A percentile compares a stretch with the other conserved stretches of the same genome.
Evolutionary conservation across 2,888 invertebrate genomes (phyloP).

Genomic region (Drosophila nr. fundita): DNA sequence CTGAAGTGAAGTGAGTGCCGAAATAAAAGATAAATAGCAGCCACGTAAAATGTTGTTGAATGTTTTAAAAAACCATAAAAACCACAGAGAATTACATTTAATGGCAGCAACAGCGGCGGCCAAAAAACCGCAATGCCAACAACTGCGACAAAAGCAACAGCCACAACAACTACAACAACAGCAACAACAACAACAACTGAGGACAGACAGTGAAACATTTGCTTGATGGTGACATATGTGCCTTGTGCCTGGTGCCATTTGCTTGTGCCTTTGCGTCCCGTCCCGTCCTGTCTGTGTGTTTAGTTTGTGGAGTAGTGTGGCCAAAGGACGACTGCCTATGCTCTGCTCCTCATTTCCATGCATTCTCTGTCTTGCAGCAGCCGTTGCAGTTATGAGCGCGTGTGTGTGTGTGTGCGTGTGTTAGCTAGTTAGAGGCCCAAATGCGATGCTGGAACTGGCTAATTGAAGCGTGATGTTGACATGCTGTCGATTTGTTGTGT

Average conservation of each 20-base stretch:
- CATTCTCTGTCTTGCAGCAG: background rate
- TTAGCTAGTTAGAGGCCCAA: conserved; percentile 24
- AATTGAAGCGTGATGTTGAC: conserved; percentile 73
- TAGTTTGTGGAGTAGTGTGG: conserved; percentile 27
- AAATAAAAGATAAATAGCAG: conserved; percentile 81
- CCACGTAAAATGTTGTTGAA: conserved; percentile 81
- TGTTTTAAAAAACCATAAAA: conserved; percentile 81
- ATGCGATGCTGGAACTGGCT: conserved; percentile 44
- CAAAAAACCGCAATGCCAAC: conserved; percentile 66
- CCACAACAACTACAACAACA: conserved; percentile 16
- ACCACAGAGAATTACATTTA: conserved; percentile 81
- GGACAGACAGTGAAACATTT: conserved; percentile 35
- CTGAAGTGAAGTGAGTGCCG: conserved; percentile 55
- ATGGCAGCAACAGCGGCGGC: conserved; percentile 63
- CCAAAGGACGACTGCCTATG: conserved; percentile 20
- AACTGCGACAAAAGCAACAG: conserved; percentile 55
- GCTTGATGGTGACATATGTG: conserved; percentile 51
- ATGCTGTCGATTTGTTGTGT: conserved; percentile 68
- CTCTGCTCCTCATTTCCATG: conserved; percentile 6
- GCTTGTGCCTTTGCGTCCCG: conserved; percentile 11
- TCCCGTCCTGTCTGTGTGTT: conserved; percentile 28
- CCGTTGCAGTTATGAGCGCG: conserved; percentile 22
- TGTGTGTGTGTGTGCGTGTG: conserved; percentile 6
- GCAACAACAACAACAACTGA: conserved; percentile 5
- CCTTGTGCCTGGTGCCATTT: conserved; percentile 6